These are phyloP conservation scores for Eueremaeus valkanovi DNA, from an alignment of 2,888 invertebrate species.

Conservation along the genomic window DNA sequence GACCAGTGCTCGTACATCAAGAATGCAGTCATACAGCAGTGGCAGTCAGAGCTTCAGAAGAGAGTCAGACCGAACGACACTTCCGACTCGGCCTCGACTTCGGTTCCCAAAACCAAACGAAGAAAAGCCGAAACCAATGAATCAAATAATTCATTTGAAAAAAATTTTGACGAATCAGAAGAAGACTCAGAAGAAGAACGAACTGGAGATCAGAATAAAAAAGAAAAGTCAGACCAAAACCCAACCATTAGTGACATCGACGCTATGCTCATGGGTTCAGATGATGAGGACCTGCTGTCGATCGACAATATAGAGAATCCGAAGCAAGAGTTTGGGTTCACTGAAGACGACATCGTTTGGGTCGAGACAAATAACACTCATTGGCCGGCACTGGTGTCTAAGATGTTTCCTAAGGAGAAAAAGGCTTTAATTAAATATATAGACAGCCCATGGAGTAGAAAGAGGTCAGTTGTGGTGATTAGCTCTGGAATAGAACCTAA, in stretches of 20 bases:
- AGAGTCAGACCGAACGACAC: slow-evolving; percentile 16
- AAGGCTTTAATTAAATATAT: slow-evolving; percentile 37
- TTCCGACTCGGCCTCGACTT: background rate
- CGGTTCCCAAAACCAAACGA: background rate
- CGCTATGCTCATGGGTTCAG: slow-evolving; percentile 10
- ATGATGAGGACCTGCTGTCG: slow-evolving; percentile 13
- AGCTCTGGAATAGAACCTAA: too few relatives aligned
- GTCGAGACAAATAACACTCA: slow-evolving; percentile 25
- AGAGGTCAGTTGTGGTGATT: slow-evolving; percentile 34
- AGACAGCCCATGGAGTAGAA: slow-evolving; percentile 36
- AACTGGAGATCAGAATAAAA: background rate
- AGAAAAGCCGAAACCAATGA: background rate
- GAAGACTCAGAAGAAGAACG: slow-evolving; percentile 28
- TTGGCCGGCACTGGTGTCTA: slow-evolving; percentile 42
- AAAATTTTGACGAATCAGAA: background rate
- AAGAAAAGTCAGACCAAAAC: slow-evolving; percentile 24
- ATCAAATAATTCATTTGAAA: background rate
- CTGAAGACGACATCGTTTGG: slow-evolving; percentile 43
- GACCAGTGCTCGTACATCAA: slow-evolving; percentile 39
- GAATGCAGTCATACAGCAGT: slow-evolving; percentile 19
- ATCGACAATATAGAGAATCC: slow-evolving; percentile 13
- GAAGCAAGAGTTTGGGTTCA: slow-evolving; percentile 46
- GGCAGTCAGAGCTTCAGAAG: slow-evolving; percentile 35
- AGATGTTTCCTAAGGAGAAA: slow-evolving; percentile 33
- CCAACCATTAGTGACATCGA: slow-evolving; percentile 15